Evolutionary conservation across 2,888 invertebrate genomes (phyloP).

Genomic region (Calameuta idolon): DNA sequence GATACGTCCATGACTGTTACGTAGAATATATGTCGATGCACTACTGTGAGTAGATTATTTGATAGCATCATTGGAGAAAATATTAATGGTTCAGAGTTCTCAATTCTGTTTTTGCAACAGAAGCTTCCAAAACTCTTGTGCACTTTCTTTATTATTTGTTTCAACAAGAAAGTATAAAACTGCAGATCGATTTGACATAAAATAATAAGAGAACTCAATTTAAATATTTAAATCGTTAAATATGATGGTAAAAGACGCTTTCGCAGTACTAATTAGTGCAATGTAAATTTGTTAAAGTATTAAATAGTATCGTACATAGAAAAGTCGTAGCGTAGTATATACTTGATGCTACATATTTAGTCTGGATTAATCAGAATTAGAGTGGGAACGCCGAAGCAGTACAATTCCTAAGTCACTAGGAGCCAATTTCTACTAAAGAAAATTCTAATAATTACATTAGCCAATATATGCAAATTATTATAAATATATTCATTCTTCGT

Average conservation of each 20-base stretch:
- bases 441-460: conserved; percentile 9
- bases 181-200: neutral
- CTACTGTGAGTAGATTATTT: neutral
- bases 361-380: conserved; percentile 16
- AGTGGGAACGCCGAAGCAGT: conserved; percentile 38
- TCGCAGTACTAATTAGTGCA: neutral
- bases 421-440: conserved; percentile 37
- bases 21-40: neutral
- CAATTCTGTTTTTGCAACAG: neutral
- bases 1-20: neutral
- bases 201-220: neutral
- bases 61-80: neutral
- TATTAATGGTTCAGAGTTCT: neutral
- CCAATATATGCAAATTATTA: conserved; percentile 10
- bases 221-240: neutral
- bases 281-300: neutral
- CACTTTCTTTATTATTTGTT: neutral
- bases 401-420: conserved; percentile 31
- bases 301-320: neutral
- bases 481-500: conserved; percentile 1
- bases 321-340: neutral
- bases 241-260: neutral
- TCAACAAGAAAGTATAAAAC: neutral
- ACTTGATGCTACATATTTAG: neutral
- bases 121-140: neutral